These are phyloP conservation scores for Phaethon lepturus DNA, from an alignment of 2,113 vertebrate species.

Conservation along the genomic window DNA sequence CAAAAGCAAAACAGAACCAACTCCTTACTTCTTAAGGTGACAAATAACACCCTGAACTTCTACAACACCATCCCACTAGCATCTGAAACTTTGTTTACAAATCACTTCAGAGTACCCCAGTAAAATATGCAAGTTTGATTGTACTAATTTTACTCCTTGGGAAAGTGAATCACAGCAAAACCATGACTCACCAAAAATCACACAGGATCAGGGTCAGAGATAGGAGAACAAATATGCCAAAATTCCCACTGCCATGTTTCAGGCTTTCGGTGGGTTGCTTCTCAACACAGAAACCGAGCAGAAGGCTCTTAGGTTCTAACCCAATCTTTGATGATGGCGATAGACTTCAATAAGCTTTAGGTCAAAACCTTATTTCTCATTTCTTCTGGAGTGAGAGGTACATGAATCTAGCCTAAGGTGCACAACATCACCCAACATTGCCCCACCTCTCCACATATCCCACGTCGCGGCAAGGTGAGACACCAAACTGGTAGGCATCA, in stretches of 20 bases:
- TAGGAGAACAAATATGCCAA: neutral
- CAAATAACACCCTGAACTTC: neutral
- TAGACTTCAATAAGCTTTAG: neutral
- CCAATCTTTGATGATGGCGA: neutral
- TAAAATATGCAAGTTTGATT: neutral
- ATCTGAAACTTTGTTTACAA: neutral
- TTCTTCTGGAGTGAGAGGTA: neutral
- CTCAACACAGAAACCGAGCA: neutral
- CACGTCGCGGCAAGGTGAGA: accelerated
- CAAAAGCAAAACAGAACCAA: neutral
- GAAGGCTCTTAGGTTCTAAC: neutral
- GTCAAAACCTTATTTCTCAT: neutral
- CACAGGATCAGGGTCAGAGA: neutral
- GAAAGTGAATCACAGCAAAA: neutral
- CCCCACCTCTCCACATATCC: neutral
- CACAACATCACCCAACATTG: neutral
- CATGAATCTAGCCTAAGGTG: neutral
- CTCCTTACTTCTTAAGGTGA: neutral
- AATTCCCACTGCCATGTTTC: neutral
- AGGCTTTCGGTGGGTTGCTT: neutral
- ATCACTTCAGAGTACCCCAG: neutral
- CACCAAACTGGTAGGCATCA: neutral
- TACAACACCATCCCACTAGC: neutral
- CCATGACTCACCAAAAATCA: neutral
- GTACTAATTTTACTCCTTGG: neutral